Evolutionary conservation across 2,797 vertebrate species (phyloP).

Genomic region (Rhinella marina): DNA sequence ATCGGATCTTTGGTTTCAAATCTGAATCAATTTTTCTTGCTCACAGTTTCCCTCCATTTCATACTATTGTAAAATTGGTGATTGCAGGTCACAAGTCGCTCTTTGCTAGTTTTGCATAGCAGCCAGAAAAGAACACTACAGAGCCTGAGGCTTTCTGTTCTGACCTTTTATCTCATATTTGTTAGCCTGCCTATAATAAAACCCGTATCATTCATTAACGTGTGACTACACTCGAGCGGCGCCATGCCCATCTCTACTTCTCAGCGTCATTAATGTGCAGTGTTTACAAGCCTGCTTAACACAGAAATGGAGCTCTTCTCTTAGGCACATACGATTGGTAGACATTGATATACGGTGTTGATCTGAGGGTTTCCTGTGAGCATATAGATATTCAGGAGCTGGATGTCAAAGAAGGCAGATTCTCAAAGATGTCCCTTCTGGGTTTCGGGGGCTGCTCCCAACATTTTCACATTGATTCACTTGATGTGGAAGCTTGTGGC

Average conservation of each 20-base stretch:
- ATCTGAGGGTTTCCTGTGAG: neutral
- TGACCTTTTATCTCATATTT: conserved; percentile 35
- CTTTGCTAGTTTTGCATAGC: neutral
- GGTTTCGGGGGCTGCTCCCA: too few species aligned
- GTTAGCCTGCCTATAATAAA: conserved; percentile 28
- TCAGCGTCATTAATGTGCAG: neutral
- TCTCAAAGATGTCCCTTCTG: neutral
- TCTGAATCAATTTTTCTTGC: too few species aligned
- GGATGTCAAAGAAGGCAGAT: neutral
- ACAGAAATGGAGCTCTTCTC: neutral
- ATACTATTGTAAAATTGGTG: too few species aligned
- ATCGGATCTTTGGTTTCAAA: too few species aligned
- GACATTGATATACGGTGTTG: neutral
- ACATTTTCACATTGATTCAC: too few species aligned
- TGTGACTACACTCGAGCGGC: neutral
- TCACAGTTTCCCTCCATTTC: too few species aligned
- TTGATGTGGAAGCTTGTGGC: neutral
- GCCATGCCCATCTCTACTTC: neutral
- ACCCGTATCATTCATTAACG: conserved; percentile 32
- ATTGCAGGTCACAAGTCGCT: neutral
- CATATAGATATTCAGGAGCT: neutral
- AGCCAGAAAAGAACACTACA: neutral
- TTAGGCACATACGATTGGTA: neutral
- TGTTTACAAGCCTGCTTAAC: neutral
- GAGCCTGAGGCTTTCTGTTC: neutral